Conservation (phyloP, 2,797 vertebrate species). For the Taenioides sp. region DNA sequence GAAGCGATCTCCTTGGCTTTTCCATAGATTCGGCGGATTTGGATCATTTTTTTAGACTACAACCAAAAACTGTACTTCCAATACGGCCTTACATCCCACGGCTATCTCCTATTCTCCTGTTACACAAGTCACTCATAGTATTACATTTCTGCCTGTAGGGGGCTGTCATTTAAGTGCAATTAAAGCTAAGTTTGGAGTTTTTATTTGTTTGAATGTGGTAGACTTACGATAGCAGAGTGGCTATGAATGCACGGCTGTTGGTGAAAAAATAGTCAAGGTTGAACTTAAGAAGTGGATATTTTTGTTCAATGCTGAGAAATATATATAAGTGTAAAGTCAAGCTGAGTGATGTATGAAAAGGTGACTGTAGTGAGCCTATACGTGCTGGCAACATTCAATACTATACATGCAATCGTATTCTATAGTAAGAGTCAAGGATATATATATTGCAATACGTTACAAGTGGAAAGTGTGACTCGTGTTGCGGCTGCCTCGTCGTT, state of each 20-base stretch:
- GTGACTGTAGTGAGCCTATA: conserved; percentile 9
- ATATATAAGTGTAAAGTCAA: conserved; percentile 9
- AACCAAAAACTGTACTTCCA: neutral
- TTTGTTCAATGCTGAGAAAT: conserved; percentile 19
- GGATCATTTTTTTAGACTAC: conserved; percentile 73
- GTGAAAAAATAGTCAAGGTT: conserved; percentile 44
- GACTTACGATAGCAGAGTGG: conserved; percentile 23
- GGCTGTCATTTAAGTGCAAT: neutral
- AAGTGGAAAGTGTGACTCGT: neutral
- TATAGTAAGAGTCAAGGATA: neutral
- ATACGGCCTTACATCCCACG: conserved; percentile 44
- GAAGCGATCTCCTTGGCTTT: conserved; percentile 84
- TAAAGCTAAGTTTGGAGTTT: conserved; percentile 7
- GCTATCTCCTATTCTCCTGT: conserved; percentile 17
- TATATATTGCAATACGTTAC: neutral
- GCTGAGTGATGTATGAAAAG: conserved; percentile 17
- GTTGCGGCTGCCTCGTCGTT: conserved; percentile 4
- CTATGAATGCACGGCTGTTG: conserved; percentile 26
- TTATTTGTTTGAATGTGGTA: conserved; percentile 26
- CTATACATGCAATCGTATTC: neutral
- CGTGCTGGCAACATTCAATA: conserved; percentile 14
- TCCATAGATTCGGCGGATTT: conserved; percentile 80
- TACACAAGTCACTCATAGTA: conserved; percentile 21
- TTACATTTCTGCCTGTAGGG: neutral
- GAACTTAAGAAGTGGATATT: conserved; percentile 23